A percentile compares a stretch with the other conserved stretches of the same genome.
Evolutionary conservation across 1,140 invertebrate species (phyloP).

Genomic region (Eumaeus atala): DNA sequence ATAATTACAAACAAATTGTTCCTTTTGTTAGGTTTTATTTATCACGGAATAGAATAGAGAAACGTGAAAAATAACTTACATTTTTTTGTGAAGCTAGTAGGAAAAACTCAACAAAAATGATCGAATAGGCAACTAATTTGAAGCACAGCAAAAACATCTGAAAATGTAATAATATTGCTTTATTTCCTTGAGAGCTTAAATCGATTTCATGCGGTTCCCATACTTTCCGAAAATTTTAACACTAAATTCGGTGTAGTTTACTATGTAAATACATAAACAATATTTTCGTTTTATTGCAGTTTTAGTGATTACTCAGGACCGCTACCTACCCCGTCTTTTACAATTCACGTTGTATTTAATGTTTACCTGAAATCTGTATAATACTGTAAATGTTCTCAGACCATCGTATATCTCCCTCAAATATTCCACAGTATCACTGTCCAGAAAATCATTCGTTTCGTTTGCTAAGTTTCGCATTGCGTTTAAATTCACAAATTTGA

Average conservation of each 20-base stretch:
- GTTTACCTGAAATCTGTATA: constrained; percentile 29
- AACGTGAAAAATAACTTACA: constrained; percentile 5
- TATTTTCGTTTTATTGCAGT: too few relatives aligned
- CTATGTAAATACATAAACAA: too few relatives aligned
- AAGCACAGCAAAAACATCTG: constrained; percentile 8
- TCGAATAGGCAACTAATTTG: neutral
- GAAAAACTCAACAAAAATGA: neutral
- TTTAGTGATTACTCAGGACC: too few relatives aligned
- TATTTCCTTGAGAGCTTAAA: too few relatives aligned
- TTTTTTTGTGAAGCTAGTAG: neutral
- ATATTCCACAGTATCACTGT: constrained; percentile 34
- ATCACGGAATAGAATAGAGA: too few relatives aligned
- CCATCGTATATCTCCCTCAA: constrained; percentile 36
- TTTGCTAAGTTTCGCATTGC: constrained; percentile 28
- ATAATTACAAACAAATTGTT: too few relatives aligned
- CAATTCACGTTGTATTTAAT: too few relatives aligned
- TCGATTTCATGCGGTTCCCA: constrained; percentile 2
- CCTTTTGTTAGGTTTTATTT: too few relatives aligned
- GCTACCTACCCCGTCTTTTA: too few relatives aligned
- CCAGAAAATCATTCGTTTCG: constrained; percentile 28
- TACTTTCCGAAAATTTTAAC: too few relatives aligned
- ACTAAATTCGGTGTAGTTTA: too few relatives aligned
- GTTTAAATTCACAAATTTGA: constrained; percentile 23
- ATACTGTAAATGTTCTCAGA: constrained; percentile 25
- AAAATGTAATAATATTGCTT: neutral